Conservation (phyloP, 2,797 vertebrate genomes). For the Agapornis canus region DNA sequence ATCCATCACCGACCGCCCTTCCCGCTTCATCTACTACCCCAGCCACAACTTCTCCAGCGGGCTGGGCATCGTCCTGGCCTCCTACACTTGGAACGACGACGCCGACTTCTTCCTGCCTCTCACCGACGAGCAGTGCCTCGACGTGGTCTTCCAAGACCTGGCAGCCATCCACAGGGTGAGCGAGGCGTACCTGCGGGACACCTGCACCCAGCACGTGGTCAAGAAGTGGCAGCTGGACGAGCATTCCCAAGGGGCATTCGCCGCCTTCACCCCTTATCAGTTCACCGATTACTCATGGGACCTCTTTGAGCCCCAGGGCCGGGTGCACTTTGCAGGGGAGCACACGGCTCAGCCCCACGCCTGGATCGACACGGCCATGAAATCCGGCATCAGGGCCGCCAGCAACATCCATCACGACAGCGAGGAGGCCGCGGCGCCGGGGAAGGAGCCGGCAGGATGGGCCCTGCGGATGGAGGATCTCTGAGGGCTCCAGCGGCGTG, state of each 20-base stretch:
- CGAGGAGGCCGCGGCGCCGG: fast-evolving
- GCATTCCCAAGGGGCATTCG: slow-evolving; percentile 7
- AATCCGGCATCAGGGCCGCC: slow-evolving; percentile 30
- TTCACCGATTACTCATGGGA: slow-evolving; percentile 14
- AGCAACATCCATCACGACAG: slow-evolving; percentile 3
- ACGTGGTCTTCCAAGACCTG: slow-evolving; percentile 59
- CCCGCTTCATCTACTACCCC: slow-evolving; percentile 68
- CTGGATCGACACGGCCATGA: slow-evolving; percentile 61
- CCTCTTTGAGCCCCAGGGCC: slow-evolving; percentile 26
- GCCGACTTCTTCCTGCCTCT: slow-evolving; percentile 50
- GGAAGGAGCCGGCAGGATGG: fast-evolving
- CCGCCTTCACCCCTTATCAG: slow-evolving; percentile 67
- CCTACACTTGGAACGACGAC: slow-evolving; percentile 45
- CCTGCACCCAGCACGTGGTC: not conserved
- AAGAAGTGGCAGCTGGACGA: slow-evolving; percentile 66
- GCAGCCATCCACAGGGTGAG: slow-evolving; percentile 12
- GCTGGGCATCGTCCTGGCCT: slow-evolving; percentile 43
- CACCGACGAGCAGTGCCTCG: not conserved
- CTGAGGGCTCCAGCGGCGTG: not conserved
- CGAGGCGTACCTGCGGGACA: not conserved
- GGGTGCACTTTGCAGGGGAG: slow-evolving; percentile 61
- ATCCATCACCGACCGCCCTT: slow-evolving; percentile 59
- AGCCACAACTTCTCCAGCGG: slow-evolving; percentile 47
- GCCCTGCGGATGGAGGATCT: not conserved
- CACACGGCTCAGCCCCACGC: slow-evolving; percentile 14